Conservation (phyloP, 1,140 invertebrate species). For the Hyposmocoma kahamanoa region DNA sequence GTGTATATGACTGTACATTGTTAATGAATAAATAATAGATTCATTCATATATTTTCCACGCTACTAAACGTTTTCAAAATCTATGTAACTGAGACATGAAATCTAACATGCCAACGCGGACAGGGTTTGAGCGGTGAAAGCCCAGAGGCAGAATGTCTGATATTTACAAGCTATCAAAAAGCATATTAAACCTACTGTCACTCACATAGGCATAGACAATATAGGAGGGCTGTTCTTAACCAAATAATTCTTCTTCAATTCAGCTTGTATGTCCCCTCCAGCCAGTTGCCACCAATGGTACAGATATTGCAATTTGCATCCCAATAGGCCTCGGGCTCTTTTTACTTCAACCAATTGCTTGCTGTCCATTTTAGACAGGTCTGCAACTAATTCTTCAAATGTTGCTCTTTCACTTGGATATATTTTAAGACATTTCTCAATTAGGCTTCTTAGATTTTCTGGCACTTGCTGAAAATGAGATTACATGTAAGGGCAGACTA, state of each 20-base stretch:
- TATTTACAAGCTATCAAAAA: too few species aligned
- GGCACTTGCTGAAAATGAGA: conserved; percentile 77
- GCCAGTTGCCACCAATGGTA: conserved; percentile 97
- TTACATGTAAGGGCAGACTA: too few species aligned
- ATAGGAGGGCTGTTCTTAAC: conserved; percentile 88
- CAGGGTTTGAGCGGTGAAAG: too few species aligned
- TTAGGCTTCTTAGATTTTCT: conserved; percentile 75
- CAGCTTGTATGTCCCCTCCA: conserved; percentile 93
- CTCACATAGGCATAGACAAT: conserved; percentile 83
- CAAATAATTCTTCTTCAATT: conserved; percentile 93
- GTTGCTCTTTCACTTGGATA: conserved; percentile 77
- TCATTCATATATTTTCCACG: too few species aligned
- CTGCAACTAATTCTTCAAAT: conserved; percentile 59
- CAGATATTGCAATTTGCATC: conserved; percentile 83
- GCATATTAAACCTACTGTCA: conserved; percentile 8
- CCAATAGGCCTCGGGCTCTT: conserved; percentile 70
- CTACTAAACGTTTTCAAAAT: too few species aligned
- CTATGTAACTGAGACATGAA: too few species aligned
- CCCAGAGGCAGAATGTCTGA: neutral
- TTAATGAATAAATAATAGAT: too few species aligned
- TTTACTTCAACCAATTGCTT: conserved; percentile 44
- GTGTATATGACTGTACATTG: too few species aligned
- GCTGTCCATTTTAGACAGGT: conserved; percentile 70
- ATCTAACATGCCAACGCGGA: too few species aligned
- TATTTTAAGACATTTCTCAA: conserved; percentile 82